These are phyloP conservation scores for Acanthacorydalis orientalis DNA, from an alignment of 2,888 invertebrate genomes.

Conservation along the genomic window DNA sequence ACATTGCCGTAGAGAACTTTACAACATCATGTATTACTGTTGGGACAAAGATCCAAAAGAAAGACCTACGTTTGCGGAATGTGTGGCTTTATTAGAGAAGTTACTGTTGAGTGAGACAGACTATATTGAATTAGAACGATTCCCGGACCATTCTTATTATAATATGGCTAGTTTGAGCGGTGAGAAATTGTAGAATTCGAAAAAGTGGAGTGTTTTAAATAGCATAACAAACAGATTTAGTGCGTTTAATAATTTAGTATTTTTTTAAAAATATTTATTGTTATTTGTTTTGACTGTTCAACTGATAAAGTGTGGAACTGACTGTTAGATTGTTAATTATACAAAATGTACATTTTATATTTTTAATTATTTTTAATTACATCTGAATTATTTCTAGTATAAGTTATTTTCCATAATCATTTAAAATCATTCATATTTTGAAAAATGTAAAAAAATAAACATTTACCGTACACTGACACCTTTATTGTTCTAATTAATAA, in stretches of 20 bases:
- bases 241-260: neutral
- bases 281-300: neutral
- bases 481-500: too few relatives aligned
- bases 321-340: neutral
- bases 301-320: neutral
- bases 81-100: slow-evolving; percentile 64
- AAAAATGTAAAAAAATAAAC: too few relatives aligned
- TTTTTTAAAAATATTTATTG: neutral
- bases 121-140: slow-evolving; percentile 81
- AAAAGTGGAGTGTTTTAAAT: neutral
- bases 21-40: slow-evolving; percentile 91
- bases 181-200: slow-evolving; percentile 44
- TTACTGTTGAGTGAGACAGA: slow-evolving; percentile 80
- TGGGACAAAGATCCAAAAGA: slow-evolving; percentile 79
- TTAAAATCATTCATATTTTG: neutral
- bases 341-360: neutral
- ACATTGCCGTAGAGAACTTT: slow-evolving; percentile 80
- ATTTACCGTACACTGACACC: too few relatives aligned
- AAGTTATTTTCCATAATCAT: neutral
- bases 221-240: neutral
- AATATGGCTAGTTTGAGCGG: slow-evolving; percentile 73
- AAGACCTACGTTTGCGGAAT: slow-evolving; percentile 70
- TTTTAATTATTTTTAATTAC: neutral
- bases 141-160: slow-evolving; percentile 86
- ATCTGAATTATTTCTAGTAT: too few relatives aligned